Conservation (phyloP, 2,888 invertebrate genomes). For the Trilocha varians region DNA sequence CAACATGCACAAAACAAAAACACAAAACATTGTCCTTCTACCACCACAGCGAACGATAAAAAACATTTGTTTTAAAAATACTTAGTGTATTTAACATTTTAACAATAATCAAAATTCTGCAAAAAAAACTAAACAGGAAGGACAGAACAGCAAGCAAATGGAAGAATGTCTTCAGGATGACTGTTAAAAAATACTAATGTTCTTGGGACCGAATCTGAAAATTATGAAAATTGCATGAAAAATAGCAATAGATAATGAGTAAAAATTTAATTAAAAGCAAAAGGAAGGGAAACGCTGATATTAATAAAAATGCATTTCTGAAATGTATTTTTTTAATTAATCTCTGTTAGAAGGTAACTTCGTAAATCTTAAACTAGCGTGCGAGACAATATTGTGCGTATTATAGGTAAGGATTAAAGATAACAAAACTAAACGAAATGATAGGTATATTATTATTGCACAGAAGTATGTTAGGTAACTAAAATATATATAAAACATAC, state of each 20-base stretch:
- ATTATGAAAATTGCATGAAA: conserved; percentile 7
- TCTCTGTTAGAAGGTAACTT: not conserved
- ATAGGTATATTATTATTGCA: conserved; percentile 26
- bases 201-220: conserved; percentile 70
- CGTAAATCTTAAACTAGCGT: not conserved
- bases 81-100: too few relatives aligned
- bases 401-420: not conserved
- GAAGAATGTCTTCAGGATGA: conserved; percentile 7
- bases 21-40: too few relatives aligned
- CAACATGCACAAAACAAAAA: too few relatives aligned
- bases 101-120: too few relatives aligned
- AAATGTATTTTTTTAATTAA: conserved; percentile 12
- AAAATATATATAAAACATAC: conserved; percentile 25
- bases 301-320: conserved; percentile 13
- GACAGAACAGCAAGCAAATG: conserved; percentile 16
- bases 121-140: conserved; percentile 8
- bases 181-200: conserved; percentile 62
- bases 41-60: too few relatives aligned
- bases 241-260: conserved; percentile 9
- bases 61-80: too few relatives aligned
- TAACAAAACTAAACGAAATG: not conserved
- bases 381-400: not conserved
- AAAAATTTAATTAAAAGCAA: conserved; percentile 8
- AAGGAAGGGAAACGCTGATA: conserved; percentile 8
- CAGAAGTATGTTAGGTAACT: conserved; percentile 19